Percentiles rank a stretch among this genome's conserved stretches.
Evolutionary conservation across 2,888 invertebrate species (phyloP).

Genomic region (Lumbricus terrestris): DNA sequence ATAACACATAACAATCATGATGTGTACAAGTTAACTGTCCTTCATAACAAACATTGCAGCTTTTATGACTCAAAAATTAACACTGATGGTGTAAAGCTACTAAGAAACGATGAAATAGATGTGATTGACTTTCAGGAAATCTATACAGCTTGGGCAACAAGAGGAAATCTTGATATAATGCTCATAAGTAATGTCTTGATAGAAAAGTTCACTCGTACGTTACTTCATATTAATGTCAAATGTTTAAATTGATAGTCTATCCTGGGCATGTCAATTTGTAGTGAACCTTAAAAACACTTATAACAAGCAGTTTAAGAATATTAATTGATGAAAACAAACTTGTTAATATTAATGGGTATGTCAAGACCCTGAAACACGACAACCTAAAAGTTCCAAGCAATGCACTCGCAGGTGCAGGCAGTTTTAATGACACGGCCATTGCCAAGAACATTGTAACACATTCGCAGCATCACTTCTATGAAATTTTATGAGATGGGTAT

Average conservation of each 20-base stretch:
- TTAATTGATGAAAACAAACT: not conserved
- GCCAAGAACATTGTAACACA: not conserved
- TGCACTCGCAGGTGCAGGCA: not conserved
- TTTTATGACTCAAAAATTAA: not conserved
- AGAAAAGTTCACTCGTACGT: not conserved
- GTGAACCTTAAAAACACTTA: conserved; percentile 3
- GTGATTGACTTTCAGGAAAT: not conserved
- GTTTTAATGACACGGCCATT: not conserved
- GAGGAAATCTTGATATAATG: not conserved
- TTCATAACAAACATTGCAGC: conserved; percentile 3
- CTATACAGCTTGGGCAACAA: not conserved
- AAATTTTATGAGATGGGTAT: not conserved
- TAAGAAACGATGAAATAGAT: not conserved
- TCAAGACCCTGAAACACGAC: not conserved
- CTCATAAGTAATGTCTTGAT: not conserved
- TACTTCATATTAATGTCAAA: not conserved
- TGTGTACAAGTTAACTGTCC: not conserved
- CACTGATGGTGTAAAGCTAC: not conserved
- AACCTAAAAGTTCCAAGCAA: not conserved
- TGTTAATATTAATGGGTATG: not conserved
- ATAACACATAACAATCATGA: not conserved
- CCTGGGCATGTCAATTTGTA: not conserved
- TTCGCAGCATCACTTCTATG: not conserved
- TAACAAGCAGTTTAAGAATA: not conserved
- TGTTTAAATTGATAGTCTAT: not conserved